Evolutionary conservation across 2,888 invertebrate species (phyloP).

Genomic region (Synergus umbraculus): DNA sequence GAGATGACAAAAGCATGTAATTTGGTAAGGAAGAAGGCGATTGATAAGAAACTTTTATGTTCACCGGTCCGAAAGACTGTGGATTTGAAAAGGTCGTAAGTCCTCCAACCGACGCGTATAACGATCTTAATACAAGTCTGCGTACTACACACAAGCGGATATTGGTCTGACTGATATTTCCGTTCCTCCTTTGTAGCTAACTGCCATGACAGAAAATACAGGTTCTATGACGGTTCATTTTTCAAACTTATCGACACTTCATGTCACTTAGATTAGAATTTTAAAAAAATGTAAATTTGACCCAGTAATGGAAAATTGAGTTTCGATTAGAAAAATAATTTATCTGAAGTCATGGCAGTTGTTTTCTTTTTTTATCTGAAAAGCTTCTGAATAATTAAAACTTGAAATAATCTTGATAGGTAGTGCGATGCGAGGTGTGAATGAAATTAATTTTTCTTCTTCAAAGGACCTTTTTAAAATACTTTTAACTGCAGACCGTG

Average conservation of each 20-base stretch:
- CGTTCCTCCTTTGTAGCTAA: conserved; percentile 45
- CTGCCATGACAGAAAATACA: background rate
- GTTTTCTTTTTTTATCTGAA: background rate
- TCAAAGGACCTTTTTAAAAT: background rate
- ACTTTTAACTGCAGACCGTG: background rate
- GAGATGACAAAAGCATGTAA: background rate
- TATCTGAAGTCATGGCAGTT: no score
- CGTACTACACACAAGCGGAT: conserved; percentile 53
- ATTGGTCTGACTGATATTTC: conserved; percentile 62
- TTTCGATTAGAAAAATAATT: no score
- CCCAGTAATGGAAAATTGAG: no score
- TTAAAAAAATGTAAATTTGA: no score
- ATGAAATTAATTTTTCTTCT: background rate
- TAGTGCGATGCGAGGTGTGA: background rate
- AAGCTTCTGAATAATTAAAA: background rate
- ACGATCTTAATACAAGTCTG: conserved; percentile 40
- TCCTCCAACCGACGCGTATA: conserved; percentile 43
- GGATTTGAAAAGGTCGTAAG: conserved; percentile 25
- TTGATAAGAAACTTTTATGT: conserved; percentile 8
- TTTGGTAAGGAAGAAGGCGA: background rate
- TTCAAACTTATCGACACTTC: background rate
- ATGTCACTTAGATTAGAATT: background rate
- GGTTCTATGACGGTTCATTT: background rate
- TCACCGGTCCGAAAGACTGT: background rate
- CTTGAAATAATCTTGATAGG: background rate